Conservation (phyloP, 2,888 invertebrate species). For the Cyclophora punctaria region DNA sequence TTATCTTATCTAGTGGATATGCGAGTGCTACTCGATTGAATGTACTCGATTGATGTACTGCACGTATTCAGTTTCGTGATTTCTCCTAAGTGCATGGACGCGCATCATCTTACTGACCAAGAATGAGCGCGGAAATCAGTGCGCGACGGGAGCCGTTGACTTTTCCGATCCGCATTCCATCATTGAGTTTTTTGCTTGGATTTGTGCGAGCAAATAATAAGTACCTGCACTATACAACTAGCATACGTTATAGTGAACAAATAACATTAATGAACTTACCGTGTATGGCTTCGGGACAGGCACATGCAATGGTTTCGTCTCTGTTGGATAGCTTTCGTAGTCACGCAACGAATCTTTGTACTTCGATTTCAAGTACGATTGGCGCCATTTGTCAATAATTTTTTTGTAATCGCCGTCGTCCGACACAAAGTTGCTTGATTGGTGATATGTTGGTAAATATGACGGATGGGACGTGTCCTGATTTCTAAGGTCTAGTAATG, state of each 20-base stretch:
- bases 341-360: constrained; percentile 49
- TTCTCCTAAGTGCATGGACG: constrained; percentile 51
- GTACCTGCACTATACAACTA: constrained; percentile 7
- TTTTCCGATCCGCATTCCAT: constrained; percentile 70
- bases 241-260: constrained; percentile 1
- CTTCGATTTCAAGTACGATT: constrained; percentile 59
- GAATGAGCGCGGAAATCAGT: constrained; percentile 64
- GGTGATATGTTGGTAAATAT: constrained; percentile 43
- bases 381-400: constrained; percentile 59
- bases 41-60: not conserved
- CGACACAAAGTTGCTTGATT: constrained; percentile 32
- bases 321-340: constrained; percentile 54
- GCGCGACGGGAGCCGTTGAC: constrained; percentile 58
- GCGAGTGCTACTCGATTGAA: not conserved
- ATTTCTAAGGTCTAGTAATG: constrained; percentile 57
- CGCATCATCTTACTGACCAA: constrained; percentile 56
- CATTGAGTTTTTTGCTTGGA: constrained; percentile 46
- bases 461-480: constrained; percentile 58
- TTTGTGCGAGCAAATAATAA: constrained; percentile 27
- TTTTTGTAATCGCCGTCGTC: constrained; percentile 56
- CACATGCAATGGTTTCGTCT: constrained; percentile 51
- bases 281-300: constrained; percentile 61
- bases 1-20: constrained; percentile 2
- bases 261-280: constrained; percentile 40
- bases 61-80: constrained; percentile 49